These are phyloP conservation scores for Drosophila albomicans DNA, from an alignment of 1,140 invertebrate genomes.

Conservation along the genomic window DNA sequence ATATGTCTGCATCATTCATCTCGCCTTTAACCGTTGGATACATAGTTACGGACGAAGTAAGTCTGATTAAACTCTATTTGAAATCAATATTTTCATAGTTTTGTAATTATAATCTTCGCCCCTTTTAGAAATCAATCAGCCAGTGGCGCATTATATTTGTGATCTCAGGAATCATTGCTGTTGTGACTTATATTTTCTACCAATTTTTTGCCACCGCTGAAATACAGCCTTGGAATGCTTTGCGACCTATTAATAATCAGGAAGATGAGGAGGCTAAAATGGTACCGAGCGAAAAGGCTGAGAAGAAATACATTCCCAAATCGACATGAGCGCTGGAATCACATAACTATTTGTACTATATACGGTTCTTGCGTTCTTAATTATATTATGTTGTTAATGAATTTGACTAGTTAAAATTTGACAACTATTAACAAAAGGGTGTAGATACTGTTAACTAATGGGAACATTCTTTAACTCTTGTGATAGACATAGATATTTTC, in stretches of 20 bases:
- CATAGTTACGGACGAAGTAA: slow-evolving; percentile 85
- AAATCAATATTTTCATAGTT: not conserved
- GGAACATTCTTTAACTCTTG: slow-evolving; percentile 10
- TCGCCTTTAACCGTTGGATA: slow-evolving; percentile 88
- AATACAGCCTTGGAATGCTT: slow-evolving; percentile 88
- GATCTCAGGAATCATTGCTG: slow-evolving; percentile 88
- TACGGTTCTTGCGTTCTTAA: slow-evolving; percentile 2
- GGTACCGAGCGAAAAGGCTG: slow-evolving; percentile 23
- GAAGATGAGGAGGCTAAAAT: slow-evolving; percentile 23
- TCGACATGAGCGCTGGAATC: slow-evolving; percentile 7
- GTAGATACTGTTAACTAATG: slow-evolving; percentile 3
- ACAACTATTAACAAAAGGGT: slow-evolving; percentile 7
- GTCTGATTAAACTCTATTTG: slow-evolving; percentile 14
- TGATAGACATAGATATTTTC: not conserved
- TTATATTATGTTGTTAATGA: slow-evolving; percentile 14
- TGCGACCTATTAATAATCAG: not conserved
- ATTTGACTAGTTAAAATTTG: not conserved
- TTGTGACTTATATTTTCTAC: slow-evolving; percentile 89
- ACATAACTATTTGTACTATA: slow-evolving; percentile 3
- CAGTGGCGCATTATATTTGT: slow-evolving; percentile 91
- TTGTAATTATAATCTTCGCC: slow-evolving; percentile 1
- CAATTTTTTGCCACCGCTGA: slow-evolving; percentile 89
- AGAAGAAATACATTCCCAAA: slow-evolving; percentile 23
- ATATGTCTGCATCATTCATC: slow-evolving; percentile 90
- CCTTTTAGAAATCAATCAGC: slow-evolving; percentile 85